Evolutionary conservation across 2,113 vertebrate species (phyloP).

Genomic region (Brienomyrus brachyistius): DNA sequence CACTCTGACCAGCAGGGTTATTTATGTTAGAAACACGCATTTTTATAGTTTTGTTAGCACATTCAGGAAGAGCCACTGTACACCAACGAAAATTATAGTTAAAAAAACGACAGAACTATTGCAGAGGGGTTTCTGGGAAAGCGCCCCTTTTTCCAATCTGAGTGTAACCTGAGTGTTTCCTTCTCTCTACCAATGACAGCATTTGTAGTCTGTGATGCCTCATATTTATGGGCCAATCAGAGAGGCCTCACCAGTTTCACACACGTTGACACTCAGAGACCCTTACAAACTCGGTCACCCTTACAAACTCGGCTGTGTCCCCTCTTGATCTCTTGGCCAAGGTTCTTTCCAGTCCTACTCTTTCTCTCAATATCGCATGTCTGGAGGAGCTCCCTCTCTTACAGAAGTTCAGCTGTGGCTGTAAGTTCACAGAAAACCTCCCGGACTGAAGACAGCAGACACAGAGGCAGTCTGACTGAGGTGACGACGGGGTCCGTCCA

Average conservation of each 20-base stretch:
- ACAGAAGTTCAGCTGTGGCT: not conserved
- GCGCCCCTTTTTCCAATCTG: not conserved
- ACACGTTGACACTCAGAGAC: constrained; percentile 32
- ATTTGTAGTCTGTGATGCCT: constrained; percentile 20
- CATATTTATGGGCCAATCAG: constrained; percentile 13
- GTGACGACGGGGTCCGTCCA: not conserved
- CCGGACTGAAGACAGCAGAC: not conserved
- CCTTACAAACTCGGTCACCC: not conserved
- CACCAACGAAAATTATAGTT: not conserved
- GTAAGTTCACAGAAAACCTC: not conserved
- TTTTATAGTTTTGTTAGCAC: not conserved
- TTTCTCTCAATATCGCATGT: not conserved
- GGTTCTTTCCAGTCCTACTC: not conserved
- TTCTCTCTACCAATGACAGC: not conserved
- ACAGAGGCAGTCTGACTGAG: constrained; percentile 6
- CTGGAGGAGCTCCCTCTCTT: not conserved
- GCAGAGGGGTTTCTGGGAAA: not conserved
- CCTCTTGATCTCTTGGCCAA: not conserved
- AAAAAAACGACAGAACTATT: not conserved
- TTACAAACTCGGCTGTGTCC: too few relatives aligned
- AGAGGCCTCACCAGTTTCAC: constrained; percentile 34
- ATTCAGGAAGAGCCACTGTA: not conserved
- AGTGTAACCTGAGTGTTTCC: not conserved
- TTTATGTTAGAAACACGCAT: not conserved
- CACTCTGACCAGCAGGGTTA: not conserved